Base-by-base conservation (phyloP, 2,888 invertebrate genomes). In the Danaus chrysippus region DNA sequence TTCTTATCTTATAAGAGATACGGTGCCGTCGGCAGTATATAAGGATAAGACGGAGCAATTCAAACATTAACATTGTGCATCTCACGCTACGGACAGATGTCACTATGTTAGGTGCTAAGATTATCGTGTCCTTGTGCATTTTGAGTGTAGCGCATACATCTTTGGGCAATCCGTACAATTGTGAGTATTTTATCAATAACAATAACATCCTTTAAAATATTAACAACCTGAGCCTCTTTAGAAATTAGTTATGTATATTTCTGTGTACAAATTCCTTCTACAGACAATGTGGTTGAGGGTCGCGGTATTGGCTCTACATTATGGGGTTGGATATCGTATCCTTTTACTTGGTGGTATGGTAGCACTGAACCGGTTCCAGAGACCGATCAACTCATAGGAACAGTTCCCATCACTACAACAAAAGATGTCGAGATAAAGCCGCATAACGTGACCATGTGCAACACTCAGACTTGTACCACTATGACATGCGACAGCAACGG, bases 261-360 rank as follows among this genome's bases (percentile, higher is more conserved):
- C 3, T 43, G 1, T 11, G 11, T 43, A n/a, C 0, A 43, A 43
- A 43, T n/a, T 43, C n/a, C 11, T n/a, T n/a, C 88, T 87, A 65
- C 85, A 89, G 90, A 79, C 81, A 76, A 77, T 55, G 52, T 77
- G 76, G 76, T 73, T 60, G 77, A 84, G 71, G 83, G 83, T 52
- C 87, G 84, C 62, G 85, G 90, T 53, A 75, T 87, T 59, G 81
- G 82, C 60, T 83, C 86, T 11, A 84, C 85, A 41, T 42, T 91
- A 71, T 91, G 91, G 91, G 81, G 78, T 57, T 91, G 90, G 91
- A 70, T 91, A 70, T 83, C 82, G 43, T 89, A 89, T 76, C 91
- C 91, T 5, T 87, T 90, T 64, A 73, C 82, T 1, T 90, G 89
- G 88, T 87, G 87, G 86, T 76, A 82, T 3, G 72, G 67, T 52